phyloP scores from a whole-genome alignment of 2,113 vertebrate species.

The Leptodactylus fuscus region DNA sequence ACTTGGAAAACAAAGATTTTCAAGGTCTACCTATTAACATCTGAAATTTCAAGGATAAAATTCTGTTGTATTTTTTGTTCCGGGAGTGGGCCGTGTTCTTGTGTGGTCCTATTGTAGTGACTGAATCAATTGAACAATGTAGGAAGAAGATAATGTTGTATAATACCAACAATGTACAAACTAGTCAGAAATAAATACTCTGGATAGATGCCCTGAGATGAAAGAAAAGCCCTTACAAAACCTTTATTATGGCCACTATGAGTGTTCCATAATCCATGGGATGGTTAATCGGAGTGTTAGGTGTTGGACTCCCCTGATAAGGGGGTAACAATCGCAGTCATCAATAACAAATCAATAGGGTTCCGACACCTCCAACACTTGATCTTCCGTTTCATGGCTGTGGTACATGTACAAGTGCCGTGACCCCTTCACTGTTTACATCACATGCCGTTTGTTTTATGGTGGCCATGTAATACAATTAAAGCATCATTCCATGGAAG shows the following conservation, averaged over 20 bases:
- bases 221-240: neutral
- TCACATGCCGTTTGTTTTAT: no score
- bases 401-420: no score
- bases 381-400: no score
- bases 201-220: neutral
- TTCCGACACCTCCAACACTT: no score
- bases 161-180: slow-evolving; percentile 13
- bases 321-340: no score
- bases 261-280: no score
- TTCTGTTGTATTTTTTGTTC: neutral
- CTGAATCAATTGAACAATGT: neutral
- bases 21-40: slow-evolving; percentile 19
- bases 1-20: slow-evolving; percentile 34
- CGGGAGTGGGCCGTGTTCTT: neutral
- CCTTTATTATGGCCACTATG: neutral
- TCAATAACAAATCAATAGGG: no score
- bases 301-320: no score
- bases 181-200: neutral
- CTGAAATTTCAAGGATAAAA: neutral
- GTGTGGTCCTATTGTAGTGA: neutral
- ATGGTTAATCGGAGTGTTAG: no score
- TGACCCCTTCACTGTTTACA: no score
- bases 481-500: no score
- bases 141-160: neutral
- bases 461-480: no score